phyloP scores from a whole-genome alignment of 2,797 vertebrate species.

The Sebastolobus alascanus region DNA sequence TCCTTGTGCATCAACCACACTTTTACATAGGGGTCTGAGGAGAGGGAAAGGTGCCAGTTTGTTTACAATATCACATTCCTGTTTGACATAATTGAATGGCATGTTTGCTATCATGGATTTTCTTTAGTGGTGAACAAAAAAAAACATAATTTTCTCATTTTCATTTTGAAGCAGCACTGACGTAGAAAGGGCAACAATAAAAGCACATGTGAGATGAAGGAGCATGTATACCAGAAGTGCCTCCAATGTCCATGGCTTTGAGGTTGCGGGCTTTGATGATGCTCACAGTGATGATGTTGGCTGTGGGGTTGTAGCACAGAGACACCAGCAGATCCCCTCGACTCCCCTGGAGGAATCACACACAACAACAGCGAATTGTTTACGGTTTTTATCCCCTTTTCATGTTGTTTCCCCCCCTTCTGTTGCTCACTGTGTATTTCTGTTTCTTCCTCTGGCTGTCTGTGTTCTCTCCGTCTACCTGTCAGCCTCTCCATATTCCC shows the following conservation, averaged over 20 bases:
- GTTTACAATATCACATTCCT: not conserved
- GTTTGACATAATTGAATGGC: not conserved
- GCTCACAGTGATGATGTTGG: constrained; percentile 98
- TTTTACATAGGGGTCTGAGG: constrained; percentile 96
- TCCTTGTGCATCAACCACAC: constrained; percentile 99
- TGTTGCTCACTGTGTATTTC: constrained; percentile 37
- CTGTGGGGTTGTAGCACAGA: constrained; percentile 98
- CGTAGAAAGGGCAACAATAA: constrained; percentile 19
- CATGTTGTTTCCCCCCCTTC: constrained; percentile 16
- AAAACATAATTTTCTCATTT: not conserved
- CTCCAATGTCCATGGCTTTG: constrained; percentile 99
- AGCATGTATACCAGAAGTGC: constrained; percentile 92
- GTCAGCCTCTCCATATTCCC: constrained; percentile 57
- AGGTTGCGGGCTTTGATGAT: constrained; percentile 99
- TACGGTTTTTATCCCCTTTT: constrained; percentile 20
- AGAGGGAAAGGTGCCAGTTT: not conserved
- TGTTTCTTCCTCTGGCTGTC: constrained; percentile 46
- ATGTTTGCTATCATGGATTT: not conserved
- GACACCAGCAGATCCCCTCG: constrained; percentile 87
- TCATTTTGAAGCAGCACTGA: constrained; percentile 25
- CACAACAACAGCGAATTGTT: constrained; percentile 48
- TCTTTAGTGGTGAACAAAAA: not conserved
- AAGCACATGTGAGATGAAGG: constrained; percentile 36
- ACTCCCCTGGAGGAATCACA: constrained; percentile 89
- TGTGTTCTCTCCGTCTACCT: constrained; percentile 58